phyloP scores from a whole-genome alignment of 2,888 invertebrate species.

The Hedya salicella region DNA sequence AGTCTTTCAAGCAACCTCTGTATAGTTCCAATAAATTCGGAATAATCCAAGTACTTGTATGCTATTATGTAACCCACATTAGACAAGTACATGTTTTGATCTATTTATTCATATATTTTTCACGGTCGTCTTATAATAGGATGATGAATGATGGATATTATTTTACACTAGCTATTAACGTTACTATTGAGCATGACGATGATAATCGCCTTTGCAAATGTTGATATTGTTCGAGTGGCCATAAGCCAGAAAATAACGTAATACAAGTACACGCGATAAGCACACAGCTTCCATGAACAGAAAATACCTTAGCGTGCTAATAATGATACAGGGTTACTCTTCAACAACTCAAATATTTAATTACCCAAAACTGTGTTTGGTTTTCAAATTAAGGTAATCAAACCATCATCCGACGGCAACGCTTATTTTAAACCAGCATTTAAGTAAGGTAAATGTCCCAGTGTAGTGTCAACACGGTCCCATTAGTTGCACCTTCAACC shows the following conservation, averaged over 20 bases:
- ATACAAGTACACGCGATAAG: neutral
- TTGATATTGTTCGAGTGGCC: neutral
- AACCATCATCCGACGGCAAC: neutral
- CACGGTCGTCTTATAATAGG: no score
- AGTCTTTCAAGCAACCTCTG: no score
- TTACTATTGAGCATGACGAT: neutral
- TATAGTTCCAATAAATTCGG: no score
- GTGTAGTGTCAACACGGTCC: no score
- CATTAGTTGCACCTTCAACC: no score
- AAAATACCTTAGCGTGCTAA: conserved; percentile 19
- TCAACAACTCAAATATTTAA: conserved; percentile 27
- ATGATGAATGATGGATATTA: no score
- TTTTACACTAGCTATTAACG: neutral
- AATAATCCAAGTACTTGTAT: no score
- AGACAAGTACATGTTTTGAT: no score
- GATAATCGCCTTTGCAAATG: neutral
- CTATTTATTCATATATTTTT: no score
- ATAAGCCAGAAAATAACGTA: neutral
- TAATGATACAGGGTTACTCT: conserved; percentile 29
- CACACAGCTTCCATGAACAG: neutral
- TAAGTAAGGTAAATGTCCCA: no score
- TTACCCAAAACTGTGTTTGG: conserved; percentile 11
- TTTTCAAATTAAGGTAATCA: conserved; percentile 11
- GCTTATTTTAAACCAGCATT: neutral
- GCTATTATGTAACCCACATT: no score